These are phyloP conservation scores for Pagrus major DNA, from an alignment of 2,113 vertebrate species.

Conservation along the genomic window DNA sequence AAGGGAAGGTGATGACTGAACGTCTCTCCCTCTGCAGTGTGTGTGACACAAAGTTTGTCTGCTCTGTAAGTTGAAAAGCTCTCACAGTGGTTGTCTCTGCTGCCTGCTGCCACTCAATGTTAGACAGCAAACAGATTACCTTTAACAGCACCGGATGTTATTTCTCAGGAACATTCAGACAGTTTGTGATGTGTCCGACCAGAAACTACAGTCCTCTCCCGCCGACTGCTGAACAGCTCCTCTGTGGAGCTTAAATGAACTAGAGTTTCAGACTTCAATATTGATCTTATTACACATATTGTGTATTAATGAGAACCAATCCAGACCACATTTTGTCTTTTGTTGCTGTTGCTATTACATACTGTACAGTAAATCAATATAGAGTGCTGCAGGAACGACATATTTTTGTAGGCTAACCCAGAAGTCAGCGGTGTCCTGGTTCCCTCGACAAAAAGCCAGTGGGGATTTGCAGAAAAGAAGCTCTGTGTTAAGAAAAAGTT, in stretches of 20 bases:
- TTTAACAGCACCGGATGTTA: not conserved
- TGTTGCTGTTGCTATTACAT: too few species aligned
- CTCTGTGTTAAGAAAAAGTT: too few species aligned
- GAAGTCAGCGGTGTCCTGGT: too few species aligned
- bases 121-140: not conserved
- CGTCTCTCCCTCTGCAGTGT: slow-evolving; percentile 5
- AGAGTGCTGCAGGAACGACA: too few species aligned
- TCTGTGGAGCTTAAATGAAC: not conserved
- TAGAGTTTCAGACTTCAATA: too few species aligned
- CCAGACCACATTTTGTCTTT: too few species aligned
- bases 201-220: not conserved
- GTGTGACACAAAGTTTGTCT: slow-evolving; percentile 30
- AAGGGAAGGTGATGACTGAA: slow-evolving; percentile 42
- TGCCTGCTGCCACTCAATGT: slow-evolving; percentile 18
- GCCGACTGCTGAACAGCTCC: not conserved
- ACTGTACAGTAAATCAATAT: too few species aligned
- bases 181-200: not conserved
- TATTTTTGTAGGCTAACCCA: too few species aligned
- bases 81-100: not conserved
- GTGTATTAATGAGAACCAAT: too few species aligned
- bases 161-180: not conserved
- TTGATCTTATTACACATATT: too few species aligned
- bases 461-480: too few species aligned
- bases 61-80: slow-evolving; percentile 23
- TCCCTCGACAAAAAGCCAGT: too few species aligned